Percentiles rank a stretch among this genome's conserved stretches.
These are phyloP conservation scores for Erebia palarica DNA, from an alignment of 2,888 invertebrate genomes.

Conservation along the genomic window DNA sequence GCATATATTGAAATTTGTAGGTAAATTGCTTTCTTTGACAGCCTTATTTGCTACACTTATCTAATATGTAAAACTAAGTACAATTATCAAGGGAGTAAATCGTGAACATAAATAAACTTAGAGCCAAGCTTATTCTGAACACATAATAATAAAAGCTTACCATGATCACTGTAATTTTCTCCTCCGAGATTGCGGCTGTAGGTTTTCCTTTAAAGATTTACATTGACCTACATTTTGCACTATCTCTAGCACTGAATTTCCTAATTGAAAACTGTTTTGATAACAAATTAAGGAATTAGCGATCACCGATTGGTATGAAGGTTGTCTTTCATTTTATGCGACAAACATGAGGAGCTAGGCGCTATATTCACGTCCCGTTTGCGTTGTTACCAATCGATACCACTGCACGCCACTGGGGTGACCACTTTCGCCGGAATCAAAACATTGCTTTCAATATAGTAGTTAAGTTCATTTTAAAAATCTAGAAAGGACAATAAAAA, in stretches of 20 bases:
- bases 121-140: not conserved
- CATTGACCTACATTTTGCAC: constrained; percentile 40
- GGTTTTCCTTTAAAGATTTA: constrained; percentile 10
- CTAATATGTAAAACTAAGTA: not conserved
- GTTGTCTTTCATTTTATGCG: constrained; percentile 74
- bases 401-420: constrained; percentile 59
- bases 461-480: not conserved
- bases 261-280: constrained; percentile 11
- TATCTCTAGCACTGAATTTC: constrained; percentile 19
- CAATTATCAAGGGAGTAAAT: not conserved
- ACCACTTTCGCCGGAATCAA: constrained; percentile 48
- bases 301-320: constrained; percentile 45
- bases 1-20: too few relatives aligned
- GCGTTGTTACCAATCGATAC: constrained; percentile 71
- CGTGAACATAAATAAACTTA: not conserved
- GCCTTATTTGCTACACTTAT: too few relatives aligned
- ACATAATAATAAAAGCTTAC: constrained; percentile 34
- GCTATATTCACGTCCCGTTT: constrained; percentile 63
- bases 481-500: not conserved
- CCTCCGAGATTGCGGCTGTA: constrained; percentile 10
- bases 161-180: constrained; percentile 35
- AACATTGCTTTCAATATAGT: not conserved
- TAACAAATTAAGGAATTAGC: constrained; percentile 25
- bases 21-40: too few relatives aligned
- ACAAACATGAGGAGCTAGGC: constrained; percentile 64